Percentiles rank a stretch among this genome's conserved stretches.
Conservation (phyloP, 2,888 invertebrate genomes). For the Agelastica alni region DNA sequence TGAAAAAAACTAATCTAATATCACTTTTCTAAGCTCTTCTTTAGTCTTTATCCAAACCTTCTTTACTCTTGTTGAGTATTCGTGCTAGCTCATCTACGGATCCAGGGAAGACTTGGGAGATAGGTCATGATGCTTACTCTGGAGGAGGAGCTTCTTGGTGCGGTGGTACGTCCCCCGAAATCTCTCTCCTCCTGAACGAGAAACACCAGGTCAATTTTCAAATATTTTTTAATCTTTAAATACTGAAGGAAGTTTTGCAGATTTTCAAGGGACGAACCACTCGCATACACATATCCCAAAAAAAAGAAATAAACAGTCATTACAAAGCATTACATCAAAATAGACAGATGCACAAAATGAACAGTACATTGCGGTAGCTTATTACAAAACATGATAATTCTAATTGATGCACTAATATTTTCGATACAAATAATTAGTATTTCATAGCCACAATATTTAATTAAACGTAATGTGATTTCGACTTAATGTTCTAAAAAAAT, state of each 20-base stretch:
- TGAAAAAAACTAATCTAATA: constrained; percentile 15
- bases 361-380: constrained; percentile 13
- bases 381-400: no score
- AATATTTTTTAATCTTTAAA: constrained; percentile 22
- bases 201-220: constrained; percentile 40
- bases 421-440: no score
- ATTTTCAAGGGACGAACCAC: constrained; percentile 49
- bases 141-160: constrained; percentile 25
- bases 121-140: constrained; percentile 12
- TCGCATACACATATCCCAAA: constrained; percentile 49
- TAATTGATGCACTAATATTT: no score
- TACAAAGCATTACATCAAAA: constrained; percentile 47
- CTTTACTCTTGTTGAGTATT: constrained; percentile 14
- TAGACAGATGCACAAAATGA: constrained; percentile 20
- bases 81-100: background rate
- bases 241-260: constrained; percentile 24
- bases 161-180: constrained; percentile 47
- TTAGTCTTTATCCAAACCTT: constrained; percentile 14
- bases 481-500: no score
- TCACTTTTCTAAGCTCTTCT: constrained; percentile 23
- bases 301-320: constrained; percentile 36
- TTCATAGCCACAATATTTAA: no score
- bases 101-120: constrained; percentile 15
- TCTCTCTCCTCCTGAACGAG: constrained; percentile 48
- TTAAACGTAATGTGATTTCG: no score